These are phyloP conservation scores for Allolobophora icterica DNA, from an alignment of 2,888 invertebrate genomes.

Conservation along the genomic window DNA sequence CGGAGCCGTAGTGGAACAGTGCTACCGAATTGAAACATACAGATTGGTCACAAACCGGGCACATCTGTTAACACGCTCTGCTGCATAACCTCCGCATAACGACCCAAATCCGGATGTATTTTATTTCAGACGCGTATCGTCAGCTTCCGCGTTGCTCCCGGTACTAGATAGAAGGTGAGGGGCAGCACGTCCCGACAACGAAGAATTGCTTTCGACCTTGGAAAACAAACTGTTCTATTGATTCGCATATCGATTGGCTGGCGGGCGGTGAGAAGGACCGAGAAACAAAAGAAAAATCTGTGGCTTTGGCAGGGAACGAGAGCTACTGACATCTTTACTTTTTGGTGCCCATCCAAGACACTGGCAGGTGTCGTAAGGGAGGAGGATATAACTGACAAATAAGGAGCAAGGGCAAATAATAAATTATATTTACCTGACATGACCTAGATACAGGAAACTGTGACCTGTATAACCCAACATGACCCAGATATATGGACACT, in stretches of 20 bases:
- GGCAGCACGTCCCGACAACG: background rate
- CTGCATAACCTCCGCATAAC: background rate
- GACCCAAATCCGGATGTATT: background rate
- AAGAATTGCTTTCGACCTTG: background rate
- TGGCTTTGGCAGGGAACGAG: background rate
- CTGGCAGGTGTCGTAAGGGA: background rate
- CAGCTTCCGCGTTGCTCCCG: no score
- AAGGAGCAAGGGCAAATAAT: no score
- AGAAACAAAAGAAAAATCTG: background rate
- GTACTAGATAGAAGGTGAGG: background rate
- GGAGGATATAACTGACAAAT: no score
- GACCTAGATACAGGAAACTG: no score
- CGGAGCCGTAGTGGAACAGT: no score
- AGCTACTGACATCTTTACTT: background rate
- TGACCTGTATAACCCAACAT: no score
- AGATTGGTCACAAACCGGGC: no score
- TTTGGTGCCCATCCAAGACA: background rate
- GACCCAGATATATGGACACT: no score
- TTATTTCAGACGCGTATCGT: background rate
- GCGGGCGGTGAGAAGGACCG: background rate
- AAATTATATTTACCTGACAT: no score
- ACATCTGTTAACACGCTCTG: background rate
- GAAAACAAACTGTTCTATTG: slow-evolving; percentile 17
- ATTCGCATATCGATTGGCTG: background rate
- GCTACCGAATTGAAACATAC: no score